Percentiles rank a stretch among this genome's conserved stretches.
Evolutionary conservation across 2,797 vertebrate species (phyloP).

Genomic region (Psittacula derbiana): DNA sequence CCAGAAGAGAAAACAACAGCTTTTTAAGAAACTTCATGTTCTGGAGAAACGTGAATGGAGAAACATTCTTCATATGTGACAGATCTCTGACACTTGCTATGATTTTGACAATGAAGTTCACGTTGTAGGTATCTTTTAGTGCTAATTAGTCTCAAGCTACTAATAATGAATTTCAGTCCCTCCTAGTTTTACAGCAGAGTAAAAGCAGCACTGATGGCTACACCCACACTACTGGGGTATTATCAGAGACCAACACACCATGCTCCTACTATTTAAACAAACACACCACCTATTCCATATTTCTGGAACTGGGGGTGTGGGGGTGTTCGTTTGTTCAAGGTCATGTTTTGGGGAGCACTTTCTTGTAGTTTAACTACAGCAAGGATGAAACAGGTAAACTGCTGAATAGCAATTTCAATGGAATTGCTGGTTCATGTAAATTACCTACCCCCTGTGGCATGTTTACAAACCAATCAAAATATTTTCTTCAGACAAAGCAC

Average conservation of each 20-base stretch:
- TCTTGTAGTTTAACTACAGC: neutral
- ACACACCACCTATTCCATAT: neutral
- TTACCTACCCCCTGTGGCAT: slow-evolving; percentile 41
- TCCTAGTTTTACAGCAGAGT: neutral
- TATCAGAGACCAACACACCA: neutral
- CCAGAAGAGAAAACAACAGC: neutral
- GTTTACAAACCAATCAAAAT: slow-evolving; percentile 64
- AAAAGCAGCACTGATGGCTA: neutral
- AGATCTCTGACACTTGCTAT: neutral
- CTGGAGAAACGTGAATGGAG: neutral
- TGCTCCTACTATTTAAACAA: neutral
- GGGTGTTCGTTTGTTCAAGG: neutral
- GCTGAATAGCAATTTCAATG: slow-evolving; percentile 24
- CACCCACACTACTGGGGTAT: neutral
- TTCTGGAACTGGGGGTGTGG: neutral
- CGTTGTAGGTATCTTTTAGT: neutral
- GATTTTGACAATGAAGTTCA: neutral
- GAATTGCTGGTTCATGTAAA: slow-evolving; percentile 49
- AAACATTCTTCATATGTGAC: neutral
- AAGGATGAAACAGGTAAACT: slow-evolving; percentile 6
- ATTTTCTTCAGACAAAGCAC: slow-evolving; percentile 58
- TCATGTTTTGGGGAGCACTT: neutral
- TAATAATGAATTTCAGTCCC: slow-evolving; percentile 8
- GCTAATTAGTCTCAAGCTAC: neutral
- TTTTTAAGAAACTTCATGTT: neutral